Evolutionary conservation across 2,113 vertebrate genomes (phyloP).

Genomic region (Gobio gobio): DNA sequence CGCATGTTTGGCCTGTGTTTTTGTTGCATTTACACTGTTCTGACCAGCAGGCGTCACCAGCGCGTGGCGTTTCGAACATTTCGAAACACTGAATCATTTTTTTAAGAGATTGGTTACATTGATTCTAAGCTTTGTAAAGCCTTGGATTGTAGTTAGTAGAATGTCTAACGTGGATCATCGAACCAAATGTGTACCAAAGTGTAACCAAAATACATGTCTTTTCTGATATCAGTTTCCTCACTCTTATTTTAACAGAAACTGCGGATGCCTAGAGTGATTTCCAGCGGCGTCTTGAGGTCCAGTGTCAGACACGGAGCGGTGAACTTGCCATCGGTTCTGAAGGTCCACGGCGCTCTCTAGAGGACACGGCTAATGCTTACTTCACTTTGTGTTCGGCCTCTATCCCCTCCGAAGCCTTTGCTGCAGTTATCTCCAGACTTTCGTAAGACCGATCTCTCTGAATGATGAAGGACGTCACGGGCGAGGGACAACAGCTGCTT

Average conservation of each 20-base stretch:
- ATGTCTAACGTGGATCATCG: too few relatives aligned
- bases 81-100: too few relatives aligned
- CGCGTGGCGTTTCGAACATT: too few relatives aligned
- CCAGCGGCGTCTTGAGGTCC: background rate
- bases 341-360: conserved; percentile 61
- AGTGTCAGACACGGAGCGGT: conserved; percentile 7
- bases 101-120: too few relatives aligned
- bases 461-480: conserved; percentile 30
- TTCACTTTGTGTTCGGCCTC: conserved; percentile 28
- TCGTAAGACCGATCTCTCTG: background rate
- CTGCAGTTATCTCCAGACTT: conserved; percentile 37
- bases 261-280: conserved; percentile 61
- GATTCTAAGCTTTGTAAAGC: too few relatives aligned
- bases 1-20: too few relatives aligned
- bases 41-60: too few relatives aligned
- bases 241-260: conserved; percentile 54
- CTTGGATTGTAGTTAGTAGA: too few relatives aligned
- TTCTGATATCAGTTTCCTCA: background rate
- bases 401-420: conserved; percentile 1
- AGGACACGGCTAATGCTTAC: conserved; percentile 60
- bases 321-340: conserved; percentile 33
- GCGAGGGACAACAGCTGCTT: background rate
- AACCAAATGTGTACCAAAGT: too few relatives aligned
- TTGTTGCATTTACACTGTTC: too few relatives aligned
- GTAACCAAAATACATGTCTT: background rate